Percentiles rank a stretch among this genome's conserved stretches.
phyloP scores from a whole-genome alignment of 1,140 invertebrate genomes.

The Asbolus verrucosus region DNA sequence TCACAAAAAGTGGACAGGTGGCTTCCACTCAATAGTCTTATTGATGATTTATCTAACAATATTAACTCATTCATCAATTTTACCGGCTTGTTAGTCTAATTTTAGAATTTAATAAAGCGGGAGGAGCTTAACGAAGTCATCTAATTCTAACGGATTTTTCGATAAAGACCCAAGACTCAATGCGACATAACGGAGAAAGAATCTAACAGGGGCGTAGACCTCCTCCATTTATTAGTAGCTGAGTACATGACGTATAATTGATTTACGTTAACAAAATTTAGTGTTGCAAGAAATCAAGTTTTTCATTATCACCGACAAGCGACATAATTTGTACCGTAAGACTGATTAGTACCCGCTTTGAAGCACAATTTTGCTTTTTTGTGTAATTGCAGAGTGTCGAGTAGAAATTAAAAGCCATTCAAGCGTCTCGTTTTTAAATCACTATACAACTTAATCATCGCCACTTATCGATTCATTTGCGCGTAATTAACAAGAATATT shows the following conservation, averaged over 20 bases:
- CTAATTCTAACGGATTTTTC: too few relatives aligned
- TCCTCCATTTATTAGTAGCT: too few relatives aligned
- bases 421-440: slow-evolving; percentile 6
- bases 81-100: too few relatives aligned
- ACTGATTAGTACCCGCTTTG: slow-evolving; percentile 23
- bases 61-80: too few relatives aligned
- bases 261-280: background rate
- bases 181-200: too few relatives aligned
- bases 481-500: background rate
- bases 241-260: background rate
- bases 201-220: too few relatives aligned
- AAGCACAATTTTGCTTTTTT: background rate
- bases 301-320: slow-evolving; percentile 17
- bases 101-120: too few relatives aligned
- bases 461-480: background rate
- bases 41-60: too few relatives aligned
- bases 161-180: too few relatives aligned
- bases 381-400: background rate
- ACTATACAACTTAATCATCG: slow-evolving; percentile 7
- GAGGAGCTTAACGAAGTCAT: too few relatives aligned
- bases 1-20: too few relatives aligned
- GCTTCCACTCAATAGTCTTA: too few relatives aligned
- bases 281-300: slow-evolving; percentile 11
- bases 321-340: slow-evolving; percentile 12
- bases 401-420: slow-evolving; percentile 25